phyloP scores from a whole-genome alignment of 2,113 vertebrate species.

The Ifrita kowaldi region DNA sequence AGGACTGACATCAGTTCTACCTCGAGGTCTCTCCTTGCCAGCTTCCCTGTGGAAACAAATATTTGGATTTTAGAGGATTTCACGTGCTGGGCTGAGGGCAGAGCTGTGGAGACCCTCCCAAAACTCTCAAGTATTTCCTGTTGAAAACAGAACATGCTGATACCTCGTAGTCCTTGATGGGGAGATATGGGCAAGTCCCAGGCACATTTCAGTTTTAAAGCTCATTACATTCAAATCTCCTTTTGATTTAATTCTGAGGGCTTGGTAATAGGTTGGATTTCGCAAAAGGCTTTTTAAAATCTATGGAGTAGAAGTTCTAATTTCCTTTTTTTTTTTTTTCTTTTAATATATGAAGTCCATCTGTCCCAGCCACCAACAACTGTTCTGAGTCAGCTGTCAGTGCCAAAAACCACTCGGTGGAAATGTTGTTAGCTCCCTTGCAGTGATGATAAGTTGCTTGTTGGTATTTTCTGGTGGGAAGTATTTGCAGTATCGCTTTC shows the following conservation, averaged over 20 bases:
- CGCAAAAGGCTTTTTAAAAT: background rate
- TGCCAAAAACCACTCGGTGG: constrained; percentile 31
- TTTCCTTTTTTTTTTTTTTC: background rate
- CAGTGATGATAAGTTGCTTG: background rate
- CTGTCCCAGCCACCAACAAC: constrained; percentile 47
- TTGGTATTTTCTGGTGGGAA: constrained; percentile 10
- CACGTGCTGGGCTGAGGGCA: background rate
- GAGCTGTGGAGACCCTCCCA: background rate
- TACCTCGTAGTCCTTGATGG: background rate
- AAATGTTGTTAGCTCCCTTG: background rate
- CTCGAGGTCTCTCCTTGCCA: background rate
- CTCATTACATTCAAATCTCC: background rate
- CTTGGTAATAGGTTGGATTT: background rate
- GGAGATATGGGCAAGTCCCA: background rate
- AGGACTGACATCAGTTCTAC: accelerated
- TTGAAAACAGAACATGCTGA: background rate
- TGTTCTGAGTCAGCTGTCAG: constrained; percentile 63
- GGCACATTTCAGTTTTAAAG: background rate
- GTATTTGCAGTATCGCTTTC: constrained; percentile 2
- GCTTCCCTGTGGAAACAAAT: background rate
- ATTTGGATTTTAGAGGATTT: background rate
- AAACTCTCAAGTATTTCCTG: background rate
- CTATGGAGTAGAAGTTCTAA: background rate
- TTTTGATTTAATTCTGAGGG: background rate
- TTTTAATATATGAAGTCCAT: constrained; percentile 40